Conservation (phyloP, 2,888 invertebrate genomes). For the Ellobium chinense region DNA sequence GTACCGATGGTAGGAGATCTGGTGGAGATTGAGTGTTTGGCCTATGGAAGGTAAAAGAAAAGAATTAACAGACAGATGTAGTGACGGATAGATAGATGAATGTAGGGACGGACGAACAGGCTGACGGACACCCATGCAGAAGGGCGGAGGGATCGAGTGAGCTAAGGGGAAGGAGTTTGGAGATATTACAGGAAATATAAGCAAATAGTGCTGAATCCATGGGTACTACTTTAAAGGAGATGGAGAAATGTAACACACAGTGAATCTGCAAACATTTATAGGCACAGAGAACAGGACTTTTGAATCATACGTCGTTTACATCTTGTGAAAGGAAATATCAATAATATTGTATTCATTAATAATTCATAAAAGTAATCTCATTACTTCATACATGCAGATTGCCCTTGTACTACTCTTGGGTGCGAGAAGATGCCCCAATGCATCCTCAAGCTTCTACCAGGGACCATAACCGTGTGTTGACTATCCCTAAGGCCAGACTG, state of each 20-base stretch:
- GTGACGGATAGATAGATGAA: background rate
- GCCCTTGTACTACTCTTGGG: slow-evolving; percentile 66
- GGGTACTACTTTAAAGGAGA: too few relatives aligned
- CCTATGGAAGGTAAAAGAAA: slow-evolving; percentile 90
- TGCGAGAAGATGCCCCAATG: slow-evolving; percentile 43
- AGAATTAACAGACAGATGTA: background rate
- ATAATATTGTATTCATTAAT: too few relatives aligned
- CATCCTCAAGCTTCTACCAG: slow-evolving; percentile 86
- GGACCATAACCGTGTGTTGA: slow-evolving; percentile 91
- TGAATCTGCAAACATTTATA: too few relatives aligned
- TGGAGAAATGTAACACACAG: too few relatives aligned
- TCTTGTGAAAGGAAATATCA: too few relatives aligned
- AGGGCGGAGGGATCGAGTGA: background rate
- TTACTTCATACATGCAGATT: slow-evolving; percentile 54
- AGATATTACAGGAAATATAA: too few relatives aligned
- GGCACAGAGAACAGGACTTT: too few relatives aligned
- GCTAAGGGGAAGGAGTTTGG: too few relatives aligned
- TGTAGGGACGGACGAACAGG: background rate
- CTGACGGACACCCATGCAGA: background rate
- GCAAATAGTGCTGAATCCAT: too few relatives aligned
- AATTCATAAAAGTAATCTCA: too few relatives aligned
- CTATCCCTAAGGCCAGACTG: slow-evolving; percentile 90
- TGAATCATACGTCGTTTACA: too few relatives aligned
- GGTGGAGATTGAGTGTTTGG: slow-evolving; percentile 95
- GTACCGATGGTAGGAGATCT: slow-evolving; percentile 93